These are phyloP conservation scores for Octonoba sinensis DNA, from an alignment of 2,888 invertebrate species.

Conservation along the genomic window DNA sequence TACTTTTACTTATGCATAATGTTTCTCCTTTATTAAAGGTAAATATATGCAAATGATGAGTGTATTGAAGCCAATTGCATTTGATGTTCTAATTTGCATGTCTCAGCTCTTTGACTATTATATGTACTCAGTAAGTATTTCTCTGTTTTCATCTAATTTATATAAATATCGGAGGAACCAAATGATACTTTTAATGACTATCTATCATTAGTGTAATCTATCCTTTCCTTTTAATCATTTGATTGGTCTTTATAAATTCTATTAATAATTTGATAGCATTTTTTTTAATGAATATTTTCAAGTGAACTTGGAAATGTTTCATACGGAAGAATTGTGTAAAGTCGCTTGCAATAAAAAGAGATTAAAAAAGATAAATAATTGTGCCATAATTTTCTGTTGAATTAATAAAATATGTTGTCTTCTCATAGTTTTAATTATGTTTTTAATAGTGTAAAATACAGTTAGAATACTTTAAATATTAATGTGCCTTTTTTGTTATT, in stretches of 20 bases:
- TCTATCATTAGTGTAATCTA: not conserved
- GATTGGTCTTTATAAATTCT: not conserved
- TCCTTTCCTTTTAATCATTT: not conserved
- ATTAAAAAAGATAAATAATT: not conserved
- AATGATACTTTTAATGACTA: too few species aligned
- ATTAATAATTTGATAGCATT: not conserved
- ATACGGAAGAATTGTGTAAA: too few species aligned
- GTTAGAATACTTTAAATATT: not conserved
- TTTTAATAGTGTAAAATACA: too few species aligned
- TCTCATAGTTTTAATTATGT: too few species aligned
- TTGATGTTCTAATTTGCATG: constrained; percentile 91
- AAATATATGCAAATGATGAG: constrained; percentile 93
- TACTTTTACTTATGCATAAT: not conserved
- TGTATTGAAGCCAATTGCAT: constrained; percentile 87
- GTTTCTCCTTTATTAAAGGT: constrained; percentile 75
- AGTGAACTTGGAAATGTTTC: too few species aligned
- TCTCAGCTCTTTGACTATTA: constrained; percentile 95
- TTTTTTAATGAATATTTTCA: too few species aligned
- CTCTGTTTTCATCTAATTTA: constrained; percentile 6
- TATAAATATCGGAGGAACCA: not conserved
- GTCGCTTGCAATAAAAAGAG: too few species aligned
- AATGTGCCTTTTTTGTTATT: not conserved
- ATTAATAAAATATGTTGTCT: too few species aligned
- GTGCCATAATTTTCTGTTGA: not conserved
- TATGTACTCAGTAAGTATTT: constrained; percentile 79